Base-by-base conservation (phyloP, 2,113 vertebrate genomes). In the Pedionomus torquatus region DNA sequence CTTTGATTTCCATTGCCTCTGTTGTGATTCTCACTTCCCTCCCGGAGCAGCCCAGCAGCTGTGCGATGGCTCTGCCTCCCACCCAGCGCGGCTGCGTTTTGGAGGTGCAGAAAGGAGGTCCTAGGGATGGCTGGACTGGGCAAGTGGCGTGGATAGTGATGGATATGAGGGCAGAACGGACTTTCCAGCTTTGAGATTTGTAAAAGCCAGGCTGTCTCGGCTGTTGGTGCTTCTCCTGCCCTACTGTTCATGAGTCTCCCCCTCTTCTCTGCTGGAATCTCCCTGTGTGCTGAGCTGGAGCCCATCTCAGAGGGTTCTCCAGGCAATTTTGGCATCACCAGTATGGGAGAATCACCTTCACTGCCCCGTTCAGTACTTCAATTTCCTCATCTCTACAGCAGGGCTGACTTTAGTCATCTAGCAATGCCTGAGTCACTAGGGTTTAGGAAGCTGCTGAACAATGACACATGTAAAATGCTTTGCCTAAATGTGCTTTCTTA, bases 121-220 rank as follows among this genome's bases (percentile, higher is more conserved):
- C 51, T 19, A 14, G 33, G 33, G 17, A 7, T 10, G 57, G 33
- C 7, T 23, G 35, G n/a, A 58, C 28, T 41, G 43, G 57, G 43
- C 0, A 0, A 83, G 31, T 1, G 1, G 44, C 49, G 49, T 2
- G 4, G 13, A 7, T 1, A 4, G 48, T 30, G 66, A 33, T 11
- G 60, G 39, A 18, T 74, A 10, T 4, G 26, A 6, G 30, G 75
- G 77, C 43, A 35, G 54, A 57, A 43, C 30, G 26, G 26, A 21
- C 16, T 37, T 33, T 23, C 23, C 43, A 48, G 43, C 49, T 72
- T 11, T 9, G 15, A 57, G 39, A 17, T 14, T 14, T 31, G 13
- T 16, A 26, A 43, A 25, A 61, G 17, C 37, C 10, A 5, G n/a
- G 43, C 28, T 51, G 21, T 17, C 33, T 19, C 0, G 0, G 46